phyloP scores from a whole-genome alignment of 1,140 invertebrate genomes.

The Philotrypesis tridentata region DNA sequence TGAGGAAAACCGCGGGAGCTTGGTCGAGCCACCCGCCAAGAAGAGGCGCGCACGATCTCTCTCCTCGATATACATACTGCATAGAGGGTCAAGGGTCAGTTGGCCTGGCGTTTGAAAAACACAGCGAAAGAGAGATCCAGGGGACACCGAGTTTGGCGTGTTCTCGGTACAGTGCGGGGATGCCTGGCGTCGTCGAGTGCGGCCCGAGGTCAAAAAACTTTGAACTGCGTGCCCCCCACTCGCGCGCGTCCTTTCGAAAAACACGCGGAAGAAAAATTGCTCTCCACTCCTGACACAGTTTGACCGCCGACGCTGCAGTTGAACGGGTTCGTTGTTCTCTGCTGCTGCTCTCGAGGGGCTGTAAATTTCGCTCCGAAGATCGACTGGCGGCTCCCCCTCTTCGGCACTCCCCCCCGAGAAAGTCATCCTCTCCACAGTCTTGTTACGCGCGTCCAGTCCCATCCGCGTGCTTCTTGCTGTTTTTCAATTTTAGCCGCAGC shows the following conservation, averaged over 20 bases:
- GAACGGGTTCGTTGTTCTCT: conserved; percentile 24
- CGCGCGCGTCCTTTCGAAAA: background rate
- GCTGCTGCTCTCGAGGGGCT: no score
- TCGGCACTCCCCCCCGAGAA: background rate
- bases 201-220: background rate
- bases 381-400: background rate
- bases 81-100: background rate
- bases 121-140: background rate
- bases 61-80: no score
- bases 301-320: background rate
- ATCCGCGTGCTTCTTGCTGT: no score
- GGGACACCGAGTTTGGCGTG: no score
- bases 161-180: no score
- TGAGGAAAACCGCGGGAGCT: conserved; percentile 26
- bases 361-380: conserved; percentile 4
- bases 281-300: background rate
- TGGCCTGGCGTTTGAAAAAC: background rate
- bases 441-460: no score
- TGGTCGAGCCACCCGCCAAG: conserved; percentile 12
- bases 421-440: no score
- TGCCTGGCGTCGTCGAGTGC: background rate
- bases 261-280: background rate
- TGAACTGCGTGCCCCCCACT: background rate
- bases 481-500: no score
- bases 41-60: background rate